Evolutionary conservation across 2,113 vertebrate species (phyloP), one percentile per base, ranked within the genome.

Genomic region (Semnornis frantzii): DNA sequence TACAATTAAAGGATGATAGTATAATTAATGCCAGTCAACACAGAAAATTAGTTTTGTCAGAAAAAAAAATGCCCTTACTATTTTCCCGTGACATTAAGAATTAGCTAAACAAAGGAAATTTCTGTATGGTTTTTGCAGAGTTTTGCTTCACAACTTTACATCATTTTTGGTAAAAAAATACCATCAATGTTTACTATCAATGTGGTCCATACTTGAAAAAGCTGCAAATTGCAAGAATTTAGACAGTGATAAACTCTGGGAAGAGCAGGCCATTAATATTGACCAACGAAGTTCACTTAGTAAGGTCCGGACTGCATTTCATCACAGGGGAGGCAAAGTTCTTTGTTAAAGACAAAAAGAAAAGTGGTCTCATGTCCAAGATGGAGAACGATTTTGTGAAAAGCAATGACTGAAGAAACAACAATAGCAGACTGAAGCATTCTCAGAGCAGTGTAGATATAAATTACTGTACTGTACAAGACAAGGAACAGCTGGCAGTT

Each of bases 1-100:
- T 73, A 91, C 87, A 95, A 94, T 91, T 93, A 96, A 96, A 97
- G 91, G 84, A 95, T 93, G 92, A 91, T 89, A 94, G 91, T 69
- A 77, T 60, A 94, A 96, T 89, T 93, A 96, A 94, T 4, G 64
- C 79, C 75, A 83, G 79, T 85, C 82, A 91, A 92, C 69, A 94
- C 0, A 89, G 75, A 92, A 90, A 94, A 92, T 92, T 2, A 76
- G 57, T 69, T 91, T 90, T 87, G 87, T 91, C 79, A 94, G 64
- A 87, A 58, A 75, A 48, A 48, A 83, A 74, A 16, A 12, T 14
- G 24, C 25, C 12, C 54, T 68, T 82, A 58, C 30, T 76, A 17
- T 87, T 82, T 92, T 82, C 84, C 55, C 50, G 63, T 46, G 81
- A 89, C 85, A 90, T 64, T 19, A 48, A 5, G 10, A 82, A 85